Evolutionary conservation across 2,113 vertebrate species (phyloP).

Genomic region (Sylvia atricapilla): DNA sequence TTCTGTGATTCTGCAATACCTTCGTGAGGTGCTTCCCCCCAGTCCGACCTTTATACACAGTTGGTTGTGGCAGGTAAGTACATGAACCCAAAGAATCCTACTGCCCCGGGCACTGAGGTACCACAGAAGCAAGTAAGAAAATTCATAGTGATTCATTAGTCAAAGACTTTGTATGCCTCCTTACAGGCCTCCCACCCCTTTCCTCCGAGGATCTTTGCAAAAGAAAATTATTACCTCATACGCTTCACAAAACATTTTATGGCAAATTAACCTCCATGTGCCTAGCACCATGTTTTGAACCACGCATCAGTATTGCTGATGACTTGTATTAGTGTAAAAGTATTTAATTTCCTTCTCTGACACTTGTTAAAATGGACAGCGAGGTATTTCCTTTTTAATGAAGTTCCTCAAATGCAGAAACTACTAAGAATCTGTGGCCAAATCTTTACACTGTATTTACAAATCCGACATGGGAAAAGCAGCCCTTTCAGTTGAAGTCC

Average conservation of each 20-base stretch:
- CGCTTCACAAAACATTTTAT: accelerated
- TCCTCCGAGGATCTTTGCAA: not conserved
- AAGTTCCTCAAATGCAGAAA: not conserved
- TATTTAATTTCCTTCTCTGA: not conserved
- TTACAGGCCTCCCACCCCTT: accelerated
- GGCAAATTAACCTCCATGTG: not conserved
- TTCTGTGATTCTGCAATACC: not conserved
- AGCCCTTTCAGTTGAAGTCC: not conserved
- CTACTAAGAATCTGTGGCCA: not conserved
- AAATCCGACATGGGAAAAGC: not conserved
- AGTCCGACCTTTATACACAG: accelerated
- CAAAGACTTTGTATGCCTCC: not conserved
- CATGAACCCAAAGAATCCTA: not conserved
- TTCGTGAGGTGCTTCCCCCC: accelerated
- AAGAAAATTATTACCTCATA: not conserved
- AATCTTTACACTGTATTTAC: not conserved
- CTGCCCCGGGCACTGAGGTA: not conserved
- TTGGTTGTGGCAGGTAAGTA: not conserved
- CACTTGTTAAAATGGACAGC: not conserved
- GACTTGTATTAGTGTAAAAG: not conserved
- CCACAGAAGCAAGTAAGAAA: not conserved
- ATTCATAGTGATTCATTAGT: not conserved
- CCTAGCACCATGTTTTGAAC: not conserved
- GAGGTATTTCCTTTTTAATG: not conserved
- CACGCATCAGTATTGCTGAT: accelerated